phyloP scores from a whole-genome alignment of 2,888 invertebrate species.

The Oscheius sp. region DNA sequence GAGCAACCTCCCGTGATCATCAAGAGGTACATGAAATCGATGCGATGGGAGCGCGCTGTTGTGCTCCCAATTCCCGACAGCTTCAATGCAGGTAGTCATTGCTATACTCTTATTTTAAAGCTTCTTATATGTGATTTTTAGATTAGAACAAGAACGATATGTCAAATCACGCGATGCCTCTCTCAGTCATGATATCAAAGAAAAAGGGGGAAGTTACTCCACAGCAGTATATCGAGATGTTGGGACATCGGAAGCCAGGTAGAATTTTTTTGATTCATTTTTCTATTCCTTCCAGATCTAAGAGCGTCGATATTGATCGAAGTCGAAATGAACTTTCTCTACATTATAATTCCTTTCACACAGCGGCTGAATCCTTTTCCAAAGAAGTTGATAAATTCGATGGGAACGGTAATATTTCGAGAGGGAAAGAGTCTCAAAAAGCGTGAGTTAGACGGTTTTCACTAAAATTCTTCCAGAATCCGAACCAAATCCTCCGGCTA shows the following conservation, averaged over 20 bases:
- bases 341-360: too few species aligned
- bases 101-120: not conserved
- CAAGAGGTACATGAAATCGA: not conserved
- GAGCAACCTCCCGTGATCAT: too few species aligned
- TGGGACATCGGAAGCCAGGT: not conserved
- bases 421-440: constrained; percentile 8
- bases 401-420: not conserved
- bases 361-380: not conserved
- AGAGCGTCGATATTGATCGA: not conserved
- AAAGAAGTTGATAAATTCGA: not conserved
- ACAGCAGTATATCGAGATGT: not conserved
- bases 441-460: not conserved
- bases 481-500: not conserved
- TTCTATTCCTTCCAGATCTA: not conserved
- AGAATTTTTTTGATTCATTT: not conserved
- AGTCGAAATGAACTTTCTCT: too few species aligned
- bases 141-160: constrained; percentile 25
- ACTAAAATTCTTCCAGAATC: not conserved
- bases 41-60: constrained; percentile 24
- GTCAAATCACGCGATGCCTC: constrained; percentile 18
- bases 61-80: constrained; percentile 6
- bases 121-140: not conserved
- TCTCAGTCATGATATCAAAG: not conserved
- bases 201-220: not conserved
- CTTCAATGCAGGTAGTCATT: constrained; percentile 10